Evolutionary conservation across 53 echinoderm and acorn worm species (phyloP).

Genomic region (Zoroaster sp.): DNA sequence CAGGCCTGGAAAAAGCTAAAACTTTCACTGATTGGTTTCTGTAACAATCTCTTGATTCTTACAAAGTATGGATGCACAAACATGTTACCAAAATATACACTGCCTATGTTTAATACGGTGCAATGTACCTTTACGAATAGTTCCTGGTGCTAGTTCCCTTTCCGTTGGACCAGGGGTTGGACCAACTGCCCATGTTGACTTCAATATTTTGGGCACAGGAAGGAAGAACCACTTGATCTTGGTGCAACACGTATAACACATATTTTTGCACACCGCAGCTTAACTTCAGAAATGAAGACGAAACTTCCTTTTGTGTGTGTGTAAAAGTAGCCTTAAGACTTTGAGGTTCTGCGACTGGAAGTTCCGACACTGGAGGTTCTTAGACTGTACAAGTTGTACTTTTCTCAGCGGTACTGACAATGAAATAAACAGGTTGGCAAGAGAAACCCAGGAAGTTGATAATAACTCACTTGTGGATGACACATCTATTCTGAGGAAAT

Average conservation of each 20-base stretch:
- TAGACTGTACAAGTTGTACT: too few species aligned
- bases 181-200: too few species aligned
- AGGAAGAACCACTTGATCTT: conserved; percentile 2
- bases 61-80: too few species aligned
- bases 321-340: too few species aligned
- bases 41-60: too few species aligned
- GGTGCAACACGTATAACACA: not conserved
- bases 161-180: not conserved
- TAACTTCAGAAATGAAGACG: not conserved
- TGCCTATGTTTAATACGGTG: too few species aligned
- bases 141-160: not conserved
- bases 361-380: too few species aligned
- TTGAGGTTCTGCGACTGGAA: too few species aligned
- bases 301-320: not conserved
- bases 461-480: not conserved
- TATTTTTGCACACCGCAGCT: not conserved
- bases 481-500: not conserved
- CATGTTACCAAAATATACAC: too few species aligned
- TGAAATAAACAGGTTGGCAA: not conserved
- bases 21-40: too few species aligned
- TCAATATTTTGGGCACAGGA: conserved; percentile 11
- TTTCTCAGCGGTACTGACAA: not conserved
- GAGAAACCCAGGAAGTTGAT: not conserved
- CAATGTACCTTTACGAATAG: not conserved
- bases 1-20: too few species aligned